phyloP scores from a whole-genome alignment of 2,113 vertebrate genomes.

The Sterna hirundo region DNA sequence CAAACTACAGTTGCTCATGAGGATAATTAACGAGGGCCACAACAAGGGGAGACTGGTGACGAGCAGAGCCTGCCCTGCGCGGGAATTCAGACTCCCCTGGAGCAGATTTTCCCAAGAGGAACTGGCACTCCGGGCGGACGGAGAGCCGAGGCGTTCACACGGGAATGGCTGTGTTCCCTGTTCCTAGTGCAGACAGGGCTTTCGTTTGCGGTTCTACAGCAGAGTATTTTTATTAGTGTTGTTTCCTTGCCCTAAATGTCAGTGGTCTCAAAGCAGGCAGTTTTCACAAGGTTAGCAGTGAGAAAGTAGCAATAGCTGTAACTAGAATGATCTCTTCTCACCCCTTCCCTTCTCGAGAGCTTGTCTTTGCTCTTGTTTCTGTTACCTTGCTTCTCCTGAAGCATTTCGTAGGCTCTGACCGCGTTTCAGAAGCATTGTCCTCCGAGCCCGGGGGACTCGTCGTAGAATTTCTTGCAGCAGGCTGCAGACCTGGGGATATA shows the following conservation, averaged over 20 bases:
- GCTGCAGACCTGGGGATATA: conserved; percentile 42
- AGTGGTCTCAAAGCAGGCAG: not conserved
- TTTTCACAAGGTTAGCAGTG: not conserved
- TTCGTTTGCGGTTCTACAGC: not conserved
- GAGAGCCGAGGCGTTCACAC: rapidly evolving
- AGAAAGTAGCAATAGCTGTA: not conserved
- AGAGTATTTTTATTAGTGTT: not conserved
- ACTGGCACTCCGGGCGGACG: not conserved
- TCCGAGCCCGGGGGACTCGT: not conserved
- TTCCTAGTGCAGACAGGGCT: not conserved
- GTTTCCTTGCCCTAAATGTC: not conserved
- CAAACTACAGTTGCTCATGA: rapidly evolving
- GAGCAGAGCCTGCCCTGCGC: not conserved
- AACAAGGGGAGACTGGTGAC: not conserved
- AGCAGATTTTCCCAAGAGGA: not conserved
- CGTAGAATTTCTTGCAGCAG: not conserved
- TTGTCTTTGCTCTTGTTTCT: not conserved
- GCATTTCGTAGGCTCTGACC: conserved; percentile 50
- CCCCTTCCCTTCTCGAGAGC: not conserved
- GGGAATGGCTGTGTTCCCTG: not conserved
- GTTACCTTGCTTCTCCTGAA: conserved; percentile 82
- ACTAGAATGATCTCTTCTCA: not conserved
- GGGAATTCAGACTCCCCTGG: not conserved
- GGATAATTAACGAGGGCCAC: not conserved
- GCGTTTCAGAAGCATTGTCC: conserved; percentile 5